Conservation (phyloP, 2,888 invertebrate genomes). For the Epirrhoe tristata region DNA sequence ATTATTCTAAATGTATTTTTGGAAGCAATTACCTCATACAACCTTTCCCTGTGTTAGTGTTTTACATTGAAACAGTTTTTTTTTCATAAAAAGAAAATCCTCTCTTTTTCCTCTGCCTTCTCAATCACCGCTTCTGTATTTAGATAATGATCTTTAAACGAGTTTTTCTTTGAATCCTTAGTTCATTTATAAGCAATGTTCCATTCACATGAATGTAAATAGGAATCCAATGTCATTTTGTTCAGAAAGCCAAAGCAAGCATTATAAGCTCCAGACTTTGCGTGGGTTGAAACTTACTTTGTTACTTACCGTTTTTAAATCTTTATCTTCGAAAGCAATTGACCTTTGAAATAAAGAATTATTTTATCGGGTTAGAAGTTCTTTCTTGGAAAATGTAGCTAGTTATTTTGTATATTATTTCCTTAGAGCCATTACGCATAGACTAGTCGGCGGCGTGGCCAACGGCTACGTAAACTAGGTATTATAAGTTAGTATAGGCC, state of each 20-base stretch:
- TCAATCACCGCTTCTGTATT: not conserved
- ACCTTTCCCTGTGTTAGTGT: too few relatives aligned
- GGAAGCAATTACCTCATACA: too few relatives aligned
- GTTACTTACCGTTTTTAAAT: not conserved
- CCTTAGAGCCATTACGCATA: not conserved
- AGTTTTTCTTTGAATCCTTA: not conserved
- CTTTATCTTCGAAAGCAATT: not conserved
- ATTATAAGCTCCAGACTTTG: not conserved
- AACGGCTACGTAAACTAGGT: too few relatives aligned
- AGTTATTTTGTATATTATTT: not conserved
- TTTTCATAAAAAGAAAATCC: not conserved
- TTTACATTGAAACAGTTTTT: not conserved
- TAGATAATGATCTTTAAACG: not conserved
- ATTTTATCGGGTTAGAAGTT: not conserved
- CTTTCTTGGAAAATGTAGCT: not conserved
- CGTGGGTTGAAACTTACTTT: not conserved
- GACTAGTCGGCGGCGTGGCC: too few relatives aligned
- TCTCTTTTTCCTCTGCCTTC: too few relatives aligned
- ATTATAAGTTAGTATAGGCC: too few relatives aligned
- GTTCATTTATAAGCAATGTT: conserved; percentile 4
- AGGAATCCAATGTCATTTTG: conserved; percentile 3
- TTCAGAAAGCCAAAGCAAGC: not conserved
- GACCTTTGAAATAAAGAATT: not conserved
- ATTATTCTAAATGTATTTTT: too few relatives aligned
- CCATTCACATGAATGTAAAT: conserved; percentile 3